Percentiles rank a stretch among this genome's conserved stretches.
phyloP scores from a whole-genome alignment of 2,113 vertebrate genomes.

The Bufo bufo region DNA sequence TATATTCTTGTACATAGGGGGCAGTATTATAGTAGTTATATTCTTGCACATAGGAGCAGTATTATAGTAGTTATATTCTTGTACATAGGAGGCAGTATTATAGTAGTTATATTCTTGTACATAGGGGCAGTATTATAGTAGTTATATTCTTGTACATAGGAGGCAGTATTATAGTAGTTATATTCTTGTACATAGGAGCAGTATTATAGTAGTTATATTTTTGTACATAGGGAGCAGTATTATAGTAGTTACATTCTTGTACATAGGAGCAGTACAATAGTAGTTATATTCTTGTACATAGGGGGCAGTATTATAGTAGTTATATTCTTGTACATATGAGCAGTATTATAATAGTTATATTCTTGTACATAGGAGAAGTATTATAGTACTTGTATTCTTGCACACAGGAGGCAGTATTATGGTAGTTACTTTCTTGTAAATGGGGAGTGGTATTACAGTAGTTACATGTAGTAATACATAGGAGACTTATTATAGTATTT shows the following conservation, averaged over 20 bases:
- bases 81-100: conserved; percentile 6
- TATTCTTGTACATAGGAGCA: background rate
- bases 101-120: conserved; percentile 4
- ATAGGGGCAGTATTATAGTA: conserved; percentile 6
- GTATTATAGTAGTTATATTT: conserved; percentile 8
- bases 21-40: conserved; percentile 9
- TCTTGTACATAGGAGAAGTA: background rate
- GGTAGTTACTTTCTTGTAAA: background rate
- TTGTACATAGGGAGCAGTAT: background rate
- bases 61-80: conserved; percentile 17
- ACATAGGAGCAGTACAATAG: background rate
- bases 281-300: conserved; percentile 5
- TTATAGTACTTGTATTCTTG: background rate
- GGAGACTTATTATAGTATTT: background rate
- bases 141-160: conserved; percentile 16
- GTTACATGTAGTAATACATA: background rate
- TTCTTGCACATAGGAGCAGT: background rate
- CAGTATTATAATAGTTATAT: conserved; percentile 3
- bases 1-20: background rate
- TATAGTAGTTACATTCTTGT: conserved; percentile 2
- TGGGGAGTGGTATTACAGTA: background rate
- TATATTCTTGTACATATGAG: background rate
- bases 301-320: background rate
- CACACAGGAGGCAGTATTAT: background rate
- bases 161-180: conserved; percentile 8